Base-by-base conservation (phyloP, 2,888 invertebrate genomes). In the Caenorhabditis sinica region DNA sequence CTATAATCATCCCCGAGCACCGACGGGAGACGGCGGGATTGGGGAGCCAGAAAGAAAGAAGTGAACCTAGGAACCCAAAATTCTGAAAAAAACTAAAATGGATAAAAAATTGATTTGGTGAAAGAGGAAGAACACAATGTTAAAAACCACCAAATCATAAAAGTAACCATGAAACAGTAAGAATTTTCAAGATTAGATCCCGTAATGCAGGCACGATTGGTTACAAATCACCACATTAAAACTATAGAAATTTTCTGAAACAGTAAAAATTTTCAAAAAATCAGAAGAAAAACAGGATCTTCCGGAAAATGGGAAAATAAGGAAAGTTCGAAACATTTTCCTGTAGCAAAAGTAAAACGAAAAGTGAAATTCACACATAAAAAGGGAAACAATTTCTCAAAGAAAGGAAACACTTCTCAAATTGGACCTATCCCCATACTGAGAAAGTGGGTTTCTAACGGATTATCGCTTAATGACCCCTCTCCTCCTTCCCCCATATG, bases 401-500 rank as follows among this genome's bases (percentile, higher is more conserved):
- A 28, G 45, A 49, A 63, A 20, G 69, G 45, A 51, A 33, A 33
- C 45, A 53, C 11, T 73, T 23, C 20, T 40, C 17, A 40, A 45
- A 72, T 43, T 60, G 61, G 60, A 28, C 45, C 43, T 60, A 36
- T n/a, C 17, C 30, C 28, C 17, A n/a, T n/a, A n/a, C n/a, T n/a
- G n/a, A 15, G 71, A 79, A 79, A 63, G 63, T 79, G 79, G 79
- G 79, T 79, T 71, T 79, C 58, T 63, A 79, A 63, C 61, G 71
- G 79, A 79, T 79, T 79, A 79, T 79, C 79, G 56, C 25, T 68
- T 76, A 76, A 76, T 76, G 43, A 66, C 58, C n/a, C 60, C n/a
- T 30, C 58, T 30, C 17, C 2, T 20, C n/a, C n/a, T n/a, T n/a
- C n/a, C 28, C 15, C n/a, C 5, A 3, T 8, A 6, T 4, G 45